Conservation (phyloP, 2,113 vertebrate genomes). For the Stictonetta naevosa region DNA sequence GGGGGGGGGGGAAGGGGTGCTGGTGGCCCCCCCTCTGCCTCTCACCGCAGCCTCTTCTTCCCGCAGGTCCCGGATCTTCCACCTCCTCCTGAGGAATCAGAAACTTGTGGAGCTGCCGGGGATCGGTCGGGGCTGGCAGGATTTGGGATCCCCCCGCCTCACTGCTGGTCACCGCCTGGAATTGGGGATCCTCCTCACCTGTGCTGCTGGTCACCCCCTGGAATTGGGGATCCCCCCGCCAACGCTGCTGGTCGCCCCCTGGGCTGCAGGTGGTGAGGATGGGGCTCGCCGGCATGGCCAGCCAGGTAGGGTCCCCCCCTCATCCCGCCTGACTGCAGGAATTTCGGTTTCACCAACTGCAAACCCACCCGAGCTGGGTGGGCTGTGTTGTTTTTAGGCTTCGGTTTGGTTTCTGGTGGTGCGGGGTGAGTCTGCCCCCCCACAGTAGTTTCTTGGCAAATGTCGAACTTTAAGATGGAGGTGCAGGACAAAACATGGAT, state of each 20-base stretch:
- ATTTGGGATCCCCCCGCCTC: no score
- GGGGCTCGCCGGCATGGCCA: slow-evolving; percentile 67
- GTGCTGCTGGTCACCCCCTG: no score
- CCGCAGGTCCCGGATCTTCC: not conserved
- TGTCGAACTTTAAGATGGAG: not conserved
- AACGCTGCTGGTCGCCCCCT: not conserved
- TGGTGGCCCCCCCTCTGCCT: no score
- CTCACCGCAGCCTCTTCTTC: not conserved
- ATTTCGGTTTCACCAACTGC: not conserved
- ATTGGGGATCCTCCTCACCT: no score
- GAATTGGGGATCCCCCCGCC: no score
- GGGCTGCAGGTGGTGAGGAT: slow-evolving; percentile 67
- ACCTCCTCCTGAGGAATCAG: not conserved
- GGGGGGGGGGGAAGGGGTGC: no score
- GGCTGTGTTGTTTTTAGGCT: not conserved
- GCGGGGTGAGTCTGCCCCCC: not conserved
- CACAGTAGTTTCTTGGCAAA: not conserved
- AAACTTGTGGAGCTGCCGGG: not conserved
- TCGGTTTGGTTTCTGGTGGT: fast-evolving
- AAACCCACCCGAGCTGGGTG: fast-evolving
- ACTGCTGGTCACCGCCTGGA: no score
- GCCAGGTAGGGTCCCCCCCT: slow-evolving; percentile 54
- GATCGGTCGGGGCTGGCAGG: no score
- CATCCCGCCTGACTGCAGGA: not conserved
- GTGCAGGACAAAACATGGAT: not conserved